Percentiles rank a stretch among this genome's conserved stretches.
These are phyloP conservation scores for Linurgus olivaceus DNA, from an alignment of 2,797 vertebrate genomes.

Conservation along the genomic window DNA sequence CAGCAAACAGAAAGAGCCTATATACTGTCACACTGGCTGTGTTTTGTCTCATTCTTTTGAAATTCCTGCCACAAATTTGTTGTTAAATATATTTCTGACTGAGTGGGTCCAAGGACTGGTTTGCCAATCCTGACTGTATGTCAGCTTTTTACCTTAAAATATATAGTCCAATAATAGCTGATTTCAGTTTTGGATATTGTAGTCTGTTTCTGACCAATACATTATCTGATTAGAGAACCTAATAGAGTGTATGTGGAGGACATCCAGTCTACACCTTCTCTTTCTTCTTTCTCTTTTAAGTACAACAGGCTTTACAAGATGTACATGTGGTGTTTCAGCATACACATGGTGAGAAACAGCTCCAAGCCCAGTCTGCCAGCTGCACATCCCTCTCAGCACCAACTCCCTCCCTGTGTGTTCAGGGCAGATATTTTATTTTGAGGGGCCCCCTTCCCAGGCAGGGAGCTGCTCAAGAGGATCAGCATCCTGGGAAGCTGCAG, in stretches of 20 bases:
- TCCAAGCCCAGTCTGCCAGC: neutral
- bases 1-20: neutral
- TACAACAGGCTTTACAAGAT: neutral
- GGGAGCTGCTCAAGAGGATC: neutral
- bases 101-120: neutral
- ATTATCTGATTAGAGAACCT: neutral
- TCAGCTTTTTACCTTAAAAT: neutral
- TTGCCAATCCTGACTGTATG: neutral
- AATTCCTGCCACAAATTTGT: neutral
- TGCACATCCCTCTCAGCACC: neutral
- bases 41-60: neutral
- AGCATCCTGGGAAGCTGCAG: neutral
- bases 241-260: neutral
- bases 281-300: neutral
- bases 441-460: neutral
- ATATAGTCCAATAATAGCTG: neutral
- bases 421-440: neutral
- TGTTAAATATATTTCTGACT: neutral
- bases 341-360: neutral
- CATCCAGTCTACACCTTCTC: neutral
- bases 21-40: neutral
- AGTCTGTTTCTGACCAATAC: neutral
- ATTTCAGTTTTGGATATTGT: neutral
- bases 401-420: rapidly evolving
- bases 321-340: neutral